Evolutionary conservation across 1,140 invertebrate genomes (phyloP).

Genomic region (Phocides pigmalion): DNA sequence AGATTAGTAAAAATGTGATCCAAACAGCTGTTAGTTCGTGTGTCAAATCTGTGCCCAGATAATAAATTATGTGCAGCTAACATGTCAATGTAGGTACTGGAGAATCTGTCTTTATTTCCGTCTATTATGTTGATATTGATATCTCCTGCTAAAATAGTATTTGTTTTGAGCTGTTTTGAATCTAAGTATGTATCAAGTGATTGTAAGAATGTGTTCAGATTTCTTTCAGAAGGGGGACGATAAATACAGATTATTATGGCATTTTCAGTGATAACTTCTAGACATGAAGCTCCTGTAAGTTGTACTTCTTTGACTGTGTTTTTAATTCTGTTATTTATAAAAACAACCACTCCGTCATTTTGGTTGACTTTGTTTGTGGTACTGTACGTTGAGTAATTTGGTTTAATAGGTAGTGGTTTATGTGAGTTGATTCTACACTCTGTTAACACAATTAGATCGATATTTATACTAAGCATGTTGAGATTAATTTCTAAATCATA

Average conservation of each 20-base stretch:
- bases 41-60: not conserved
- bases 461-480: slow-evolving; percentile 1
- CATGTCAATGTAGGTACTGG: not conserved
- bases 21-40: slow-evolving; percentile 6
- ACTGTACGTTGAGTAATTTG: slow-evolving; percentile 7
- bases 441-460: slow-evolving; percentile 37
- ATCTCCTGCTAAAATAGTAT: not conserved
- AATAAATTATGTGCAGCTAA: not conserved
- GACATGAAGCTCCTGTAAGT: not conserved
- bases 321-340: not conserved
- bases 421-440: slow-evolving; percentile 35
- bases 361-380: slow-evolving; percentile 16
- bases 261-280: not conserved
- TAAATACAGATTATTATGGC: not conserved
- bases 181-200: slow-evolving; percentile 17
- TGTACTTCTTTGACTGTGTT: not conserved
- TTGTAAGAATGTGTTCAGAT: not conserved
- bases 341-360: not conserved
- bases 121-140: slow-evolving; percentile 17
- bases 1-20: slow-evolving; percentile 8
- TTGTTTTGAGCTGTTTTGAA: not conserved
- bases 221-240: slow-evolving; percentile 5
- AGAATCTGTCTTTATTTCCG: not conserved
- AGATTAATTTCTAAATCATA: slow-evolving; percentile 33
- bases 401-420: slow-evolving; percentile 16